Evolutionary conservation across 2,888 invertebrate species (phyloP), one percentile per base, ranked within the genome.

Genomic region (Oeneis ivallda): DNA sequence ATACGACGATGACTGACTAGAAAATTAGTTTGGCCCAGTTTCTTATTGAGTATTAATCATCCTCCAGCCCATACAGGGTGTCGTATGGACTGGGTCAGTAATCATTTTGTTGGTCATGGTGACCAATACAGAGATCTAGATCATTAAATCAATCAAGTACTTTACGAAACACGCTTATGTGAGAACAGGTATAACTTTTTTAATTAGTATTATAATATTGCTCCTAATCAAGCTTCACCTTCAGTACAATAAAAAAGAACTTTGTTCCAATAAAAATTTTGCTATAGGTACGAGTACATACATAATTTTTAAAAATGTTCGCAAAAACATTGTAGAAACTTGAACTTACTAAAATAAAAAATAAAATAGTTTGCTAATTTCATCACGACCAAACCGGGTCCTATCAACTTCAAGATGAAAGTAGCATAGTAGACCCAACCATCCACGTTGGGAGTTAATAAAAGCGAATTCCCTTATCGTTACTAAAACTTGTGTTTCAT

Each of bases 41-140:
- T 76, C 79, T 79, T 78, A 75, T 76, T 77, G 74, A 78, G 79
- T 71, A 82, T 85, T 85, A 83, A 84, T 84, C 84, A 81, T 79
- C 79, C 75, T 77, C 76, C 74, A 75, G 80, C 83, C 85, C 83
- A 86, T 85, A 85, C 78, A 73, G 77, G 47, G 59, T 37, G 79
- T 76, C 78, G 77, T 79, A 78, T 79, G 72, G 77, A 76, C 80
- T 81, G 75, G 81, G 78, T 83, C 80, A 77, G 79, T 60, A 78
- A 76, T 74, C 70, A 70, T 39, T 6, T 9, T 39, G 39, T 77
- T 70, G 70, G 84, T 37, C 75, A 84, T 83, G 83, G 88, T 65
- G 65, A 68, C 74, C 74, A 71, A 72, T 73, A 78, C 77, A 79
- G 80, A 83, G 80, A 82, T 80, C 75, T 74, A 37, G 37, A 37